Base-by-base conservation (phyloP, 2,797 vertebrate species). In the Amniataba percoides region DNA sequence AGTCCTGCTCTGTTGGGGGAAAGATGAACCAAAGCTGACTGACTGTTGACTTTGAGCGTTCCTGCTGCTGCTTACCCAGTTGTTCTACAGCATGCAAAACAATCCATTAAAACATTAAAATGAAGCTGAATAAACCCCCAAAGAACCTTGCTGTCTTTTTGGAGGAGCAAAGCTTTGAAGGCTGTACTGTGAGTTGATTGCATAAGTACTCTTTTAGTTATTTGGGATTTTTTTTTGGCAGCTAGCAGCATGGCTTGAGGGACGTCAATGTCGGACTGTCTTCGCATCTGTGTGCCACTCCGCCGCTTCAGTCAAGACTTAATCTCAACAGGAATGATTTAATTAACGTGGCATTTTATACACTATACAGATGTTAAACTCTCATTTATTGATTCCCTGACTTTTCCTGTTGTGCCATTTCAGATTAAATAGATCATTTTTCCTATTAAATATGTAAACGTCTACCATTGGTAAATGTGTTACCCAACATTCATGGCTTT, bases 21-120 rank as follows among this genome's bases (percentile, higher is more conserved):
- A 8, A 62, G 61, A 77, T 52, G 61, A 74, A 43, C 16, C 51
- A 18, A 31, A 69, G 39, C 42, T 66, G 73, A 78, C 43, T 69
- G 62, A 23, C 51, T 49, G 53, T 51, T 64, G 51, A 63, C 31
- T 64, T 61, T 57, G 23, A 68, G 11, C 2, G 51, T 36, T 52
- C 56, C 21, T 43, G 11, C 18, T 60, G 19, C 43, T 71, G 39
- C 77, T 51, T 75, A 66, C 56, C 5, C 27, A 39, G 19, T 64
- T 72, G 21, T 53, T 73, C 19, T 53, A 25, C 25, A 34, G 43
- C 25, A 70, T 45, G 27, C 36, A 53, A 27, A 49, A 27, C 27
- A 58, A 58, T 69, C 48, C 16, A 39, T 43, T 2, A 43, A 76
- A 51, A 46, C 58, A 66, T 56, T 57, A 53, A 18, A 76, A 69